Evolutionary conservation across 1,140 invertebrate species (phyloP), one percentile per base, ranked within the genome.

Genomic region (Panulirus ornatus): DNA sequence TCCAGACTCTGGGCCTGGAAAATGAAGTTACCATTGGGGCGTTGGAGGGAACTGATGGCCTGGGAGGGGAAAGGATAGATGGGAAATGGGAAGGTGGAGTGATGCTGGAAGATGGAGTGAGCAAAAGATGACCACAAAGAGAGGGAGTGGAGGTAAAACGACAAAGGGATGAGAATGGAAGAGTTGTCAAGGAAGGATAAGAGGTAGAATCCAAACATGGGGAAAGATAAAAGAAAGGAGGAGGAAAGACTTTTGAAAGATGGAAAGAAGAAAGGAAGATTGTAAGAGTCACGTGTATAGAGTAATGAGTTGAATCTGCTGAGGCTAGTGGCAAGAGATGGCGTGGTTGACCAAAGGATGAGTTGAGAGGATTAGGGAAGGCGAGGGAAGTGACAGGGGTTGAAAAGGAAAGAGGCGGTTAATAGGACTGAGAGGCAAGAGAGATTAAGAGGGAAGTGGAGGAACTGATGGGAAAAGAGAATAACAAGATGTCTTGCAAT

Each of bases 1-100:
- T 70, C 54, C 51, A 51, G 70, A 47, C n/a, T 19, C 9, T 14
- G 83, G 8, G 36, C 40, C 66, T 36, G 66, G 38, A 84, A 84
- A 84, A 84, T 84, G 22, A 51, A 73, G 66, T 84, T 63, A 73
- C 38, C 34, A n/a, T n/a, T 30, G 70, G 44, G 44, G 54, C 66
- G 19, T 47, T 27, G 83, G 40, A 0, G 58, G 38, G n/a, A 42
- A 40, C 38, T 70, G 36, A 30, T 22, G 38, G n/a, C n/a, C 22
- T 6, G 5, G 36, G 40, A 27, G 40, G 2, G 36, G 14, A 34
- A 47, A 38, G 54, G 79, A n/a, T 8, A 34, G 44, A 22, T 22
- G 14, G 51, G 36, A n/a, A 16, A 30, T 40, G 73, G 73, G 42
- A n/a, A 42, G 36, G 40, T 22, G 19, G 78, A 58, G n/a, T 34